Base-by-base conservation (phyloP, 2,113 vertebrate species). In the Salvator merianae region DNA sequence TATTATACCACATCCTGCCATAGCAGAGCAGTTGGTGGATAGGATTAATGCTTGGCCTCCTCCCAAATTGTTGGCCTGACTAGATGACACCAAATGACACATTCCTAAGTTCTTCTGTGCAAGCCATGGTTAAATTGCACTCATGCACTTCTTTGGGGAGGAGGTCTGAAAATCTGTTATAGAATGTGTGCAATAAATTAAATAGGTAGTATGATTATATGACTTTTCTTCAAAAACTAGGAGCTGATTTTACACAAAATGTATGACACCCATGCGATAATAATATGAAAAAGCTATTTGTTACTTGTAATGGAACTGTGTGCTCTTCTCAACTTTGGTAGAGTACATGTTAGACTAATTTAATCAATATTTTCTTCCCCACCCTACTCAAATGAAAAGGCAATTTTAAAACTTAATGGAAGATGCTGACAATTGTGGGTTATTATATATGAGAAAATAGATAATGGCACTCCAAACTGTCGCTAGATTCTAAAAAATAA, bases 361-460 rank as follows among this genome's bases (percentile, higher is more conserved):
- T 90, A 90, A 91, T 92, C 79, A 88, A 81, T 90, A 63, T 55
- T 20, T 84, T 90, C 88, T 62, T 40, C 82, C 53, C 78, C 7
- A 6, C 32, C 18, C 32, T 32, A 82, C 86, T 75, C 87, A 38
- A 84, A 86, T 43, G 91, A 91, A 92, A 53, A 84, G 88, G 81
- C 70, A 90, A 62, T 86, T 81, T 77, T 88, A 85, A 90, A 79
- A 82, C 92, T 92, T 91, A 90, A 72, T 91, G 90, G 90, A 92
- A 91, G 86, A 26, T 24, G 82, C 91, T 38, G 89, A 86, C 5
- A 74, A 76, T 87, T 88, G 81, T 50, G 88, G 63, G 66, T 93
- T 71, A 90, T 93, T 90, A 65, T 62, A 38, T 68, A 53, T 81
- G 70, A 13, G 83, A 84, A 90, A 87, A 92, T 88, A 88, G 53